Base-by-base conservation (phyloP, 2,888 invertebrate genomes). In the Habroteleia sp. region DNA sequence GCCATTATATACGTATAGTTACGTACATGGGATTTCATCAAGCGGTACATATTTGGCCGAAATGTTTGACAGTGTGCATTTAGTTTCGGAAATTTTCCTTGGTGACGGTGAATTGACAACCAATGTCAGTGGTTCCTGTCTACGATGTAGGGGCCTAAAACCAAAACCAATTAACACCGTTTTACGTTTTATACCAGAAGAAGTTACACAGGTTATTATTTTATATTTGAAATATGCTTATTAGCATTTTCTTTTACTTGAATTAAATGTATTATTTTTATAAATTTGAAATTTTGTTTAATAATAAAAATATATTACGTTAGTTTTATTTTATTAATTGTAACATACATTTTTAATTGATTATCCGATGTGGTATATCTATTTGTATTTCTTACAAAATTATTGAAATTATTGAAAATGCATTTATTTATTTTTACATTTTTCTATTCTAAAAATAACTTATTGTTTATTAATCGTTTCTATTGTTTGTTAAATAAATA, bases 1-100 rank as follows among this genome's bases (percentile, higher is more conserved):
- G n/a, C 90, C 91, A 0, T 90, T 96, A 2, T 91, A 92, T 13
- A 92, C 94, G 0, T 95, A 95, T 84, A 91, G 92, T 31, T 92
- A 94, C 68, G 94, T 94, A 0, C 95, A 95, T 82, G 90, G 90
- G 0, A 92, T 91, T n/a, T 91, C 91, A 8, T 86, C 89, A 1
- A 91, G 91, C 0, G 95, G 94, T 1, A 96, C 95, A 0, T 97
- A 97, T 84, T 90, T 97, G 42, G 96, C 96, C 0, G 96, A 97
- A 89, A 92, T 95, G 89, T 94, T 96, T 83, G 93, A 95, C 58
- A 93, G 93, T 79, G 90, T 92, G 25, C 90, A 92, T 1, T 89
- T 91, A 2, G 91, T 92, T 29, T 90, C 92, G 0, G 94, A 94
- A 82, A 89, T 96, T 23, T 92, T 95, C 81, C 89, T 96, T 76